These are phyloP conservation scores for Myotis planiceps DNA, from an alignment of 2,797 vertebrate species.

Conservation along the genomic window DNA sequence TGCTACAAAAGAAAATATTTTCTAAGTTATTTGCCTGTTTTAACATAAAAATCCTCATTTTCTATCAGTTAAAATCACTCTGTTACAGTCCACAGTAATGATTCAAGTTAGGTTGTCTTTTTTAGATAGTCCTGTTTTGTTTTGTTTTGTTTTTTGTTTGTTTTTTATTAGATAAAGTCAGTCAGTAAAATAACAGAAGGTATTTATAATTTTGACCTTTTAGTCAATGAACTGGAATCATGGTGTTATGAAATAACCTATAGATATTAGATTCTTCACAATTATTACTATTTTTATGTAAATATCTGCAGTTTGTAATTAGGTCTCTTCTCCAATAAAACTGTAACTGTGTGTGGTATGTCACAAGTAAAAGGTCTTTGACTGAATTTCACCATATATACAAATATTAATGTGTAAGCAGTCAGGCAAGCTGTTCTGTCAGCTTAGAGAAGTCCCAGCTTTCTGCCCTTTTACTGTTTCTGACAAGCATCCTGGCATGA, in stretches of 20 bases:
- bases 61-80: not conserved
- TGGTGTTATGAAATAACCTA: not conserved
- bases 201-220: constrained; percentile 54
- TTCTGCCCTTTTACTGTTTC: not conserved
- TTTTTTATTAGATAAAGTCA: constrained; percentile 37
- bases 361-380: constrained; percentile 1
- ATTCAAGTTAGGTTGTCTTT: constrained; percentile 35
- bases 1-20: constrained; percentile 10
- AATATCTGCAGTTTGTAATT: not conserved
- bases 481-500: not conserved
- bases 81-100: not conserved
- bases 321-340: not conserved
- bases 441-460: not conserved
- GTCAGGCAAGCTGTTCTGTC: not conserved
- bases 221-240: not conserved
- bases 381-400: not conserved
- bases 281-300: not conserved
- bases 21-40: not conserved
- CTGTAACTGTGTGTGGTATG: not conserved
- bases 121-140: not conserved
- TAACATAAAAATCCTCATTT: constrained; percentile 49
- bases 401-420: constrained; percentile 15
- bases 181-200: constrained; percentile 11
- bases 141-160: not conserved
- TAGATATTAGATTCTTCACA: not conserved